Base-by-base conservation (phyloP, 1,140 invertebrate genomes). In the Trichoplusia ni region DNA sequence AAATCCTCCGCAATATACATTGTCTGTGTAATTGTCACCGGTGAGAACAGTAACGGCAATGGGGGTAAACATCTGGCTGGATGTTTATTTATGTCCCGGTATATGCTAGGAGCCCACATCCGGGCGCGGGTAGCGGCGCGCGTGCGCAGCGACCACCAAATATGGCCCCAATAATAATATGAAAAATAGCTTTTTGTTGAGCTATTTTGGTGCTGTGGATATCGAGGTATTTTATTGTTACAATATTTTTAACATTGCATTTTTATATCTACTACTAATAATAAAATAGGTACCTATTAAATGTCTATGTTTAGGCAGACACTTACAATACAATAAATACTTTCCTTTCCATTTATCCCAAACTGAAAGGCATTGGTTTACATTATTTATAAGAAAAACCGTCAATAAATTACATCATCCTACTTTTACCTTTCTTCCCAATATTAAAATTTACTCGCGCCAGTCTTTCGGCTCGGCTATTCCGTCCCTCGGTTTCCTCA, bases 61-160 rank as follows among this genome's bases (percentile, higher is more conserved):
- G 38, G 54, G 37, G 80, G 79, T 67, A 65, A 82, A 79, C 85
- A 84, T 86, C 82, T 83, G 83, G 81, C 73, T 49, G 64, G 47
- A 75, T 82, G 79, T 86, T 84, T 85, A 87, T 87, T 84, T 86
- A 88, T 86, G 82, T 77, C 74, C 76, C 72, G 61, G 71, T 70
- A 73, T 75, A 73, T 72, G 73, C 76, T 75, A 68, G 64, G 73
- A 77, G 67, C 79, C 81, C 82, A 80, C 83, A 86, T 88, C 85
- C 85, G 79, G 76, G 66, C 67, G 47, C 56, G 25, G 59, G 68
- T 72, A 84, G 71, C 40, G 63, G 64, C 68, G 64, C 76, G 70
- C 72, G 79, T 73, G 73, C 71, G 63, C 69, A 54, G 40, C 25
- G 16, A 23, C 62, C 8, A 29, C 64, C 53, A 40, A 68, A 69